Evolutionary conservation across 2,888 invertebrate genomes (phyloP).

Genomic region (Corythucha ciliata): DNA sequence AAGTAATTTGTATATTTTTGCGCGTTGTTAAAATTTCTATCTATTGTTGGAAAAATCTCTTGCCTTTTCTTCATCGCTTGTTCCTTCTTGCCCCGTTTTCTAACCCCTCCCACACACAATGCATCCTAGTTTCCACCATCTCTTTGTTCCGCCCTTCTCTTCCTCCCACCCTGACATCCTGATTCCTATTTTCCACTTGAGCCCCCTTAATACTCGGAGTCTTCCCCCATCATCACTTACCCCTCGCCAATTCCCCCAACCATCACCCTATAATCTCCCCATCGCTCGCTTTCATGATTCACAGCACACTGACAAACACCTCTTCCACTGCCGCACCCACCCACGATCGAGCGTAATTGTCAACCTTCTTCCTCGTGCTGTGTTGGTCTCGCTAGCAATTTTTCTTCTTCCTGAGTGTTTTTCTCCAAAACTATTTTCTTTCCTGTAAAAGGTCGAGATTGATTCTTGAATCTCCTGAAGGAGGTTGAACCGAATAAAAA

Average conservation of each 20-base stretch:
- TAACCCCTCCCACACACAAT: too few relatives aligned
- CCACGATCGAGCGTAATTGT: too few relatives aligned
- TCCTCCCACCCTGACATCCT: constrained; percentile 19
- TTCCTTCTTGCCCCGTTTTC: too few relatives aligned
- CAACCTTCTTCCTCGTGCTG: too few relatives aligned
- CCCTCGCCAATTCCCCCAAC: neutral
- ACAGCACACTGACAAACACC: constrained; percentile 27
- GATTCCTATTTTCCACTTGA: constrained; percentile 31
- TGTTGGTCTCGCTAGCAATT: constrained; percentile 7
- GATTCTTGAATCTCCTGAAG: too few relatives aligned
- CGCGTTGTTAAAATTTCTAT: too few relatives aligned
- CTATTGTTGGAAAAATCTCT: too few relatives aligned
- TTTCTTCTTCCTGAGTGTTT: constrained; percentile 4
- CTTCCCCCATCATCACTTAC: constrained; percentile 16
- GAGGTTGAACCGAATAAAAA: too few relatives aligned
- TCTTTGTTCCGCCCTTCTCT: neutral
- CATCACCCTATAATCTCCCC: neutral
- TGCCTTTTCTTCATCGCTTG: too few relatives aligned
- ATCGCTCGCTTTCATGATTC: constrained; percentile 26
- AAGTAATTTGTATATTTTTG: too few relatives aligned
- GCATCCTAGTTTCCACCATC: constrained; percentile 1
- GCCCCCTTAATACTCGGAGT: constrained; percentile 28
- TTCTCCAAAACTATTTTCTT: neutral
- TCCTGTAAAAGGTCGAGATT: too few relatives aligned
- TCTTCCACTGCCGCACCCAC: too few relatives aligned